Evolutionary conservation across 2,113 vertebrate genomes (phyloP), one percentile per base, ranked within the genome.

Genomic region (Neoarius graeffei): DNA sequence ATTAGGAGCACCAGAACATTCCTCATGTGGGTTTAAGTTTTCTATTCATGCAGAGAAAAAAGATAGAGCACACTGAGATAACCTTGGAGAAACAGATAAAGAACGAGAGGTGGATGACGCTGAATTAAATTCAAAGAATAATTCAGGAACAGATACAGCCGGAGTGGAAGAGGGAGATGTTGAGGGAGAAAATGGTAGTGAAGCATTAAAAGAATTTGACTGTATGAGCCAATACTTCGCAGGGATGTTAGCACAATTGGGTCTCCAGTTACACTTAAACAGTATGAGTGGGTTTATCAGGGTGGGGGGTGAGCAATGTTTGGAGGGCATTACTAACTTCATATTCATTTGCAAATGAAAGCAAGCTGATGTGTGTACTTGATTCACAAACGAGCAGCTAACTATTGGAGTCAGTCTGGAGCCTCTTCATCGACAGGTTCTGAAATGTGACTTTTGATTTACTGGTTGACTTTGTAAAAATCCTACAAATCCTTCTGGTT

Each of bases 171-270:
- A 77, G 10, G 74, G 48, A 42, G 42, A 42, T 42, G 42, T 52
- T 52, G 30, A 57, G 57, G 79, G 66, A 88, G 73, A 73, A 84
- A 57, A 80, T 85, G 52, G 60, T 52, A 59, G 35, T 10, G 20
- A 17, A 14, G 7, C 25, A n/a, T 7, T 66, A 74, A n/a, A 83
- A 74, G 87, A 66, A 83, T 81, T 54, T 4, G 62, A 7, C 60
- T 88, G 91, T 92, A 91, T 86, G 85, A 91, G 89, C 89, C 77
- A 87, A 88, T 91, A 94, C 92, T 96, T 95, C 94, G 91, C 94
- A 90, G 89, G 90, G 42, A 92, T 94, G 94, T 96, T 95, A 95
- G 94, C 94, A 93, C 92, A 93, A 92, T 82, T 48, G 86, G 19
- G 90, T 87, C 90, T 90, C 90, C 73, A 50, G 84, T 62, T 66